Evolutionary conservation across 2,888 invertebrate species (phyloP), one percentile per base, ranked within the genome.

Genomic region (Chalcis sispes): DNA sequence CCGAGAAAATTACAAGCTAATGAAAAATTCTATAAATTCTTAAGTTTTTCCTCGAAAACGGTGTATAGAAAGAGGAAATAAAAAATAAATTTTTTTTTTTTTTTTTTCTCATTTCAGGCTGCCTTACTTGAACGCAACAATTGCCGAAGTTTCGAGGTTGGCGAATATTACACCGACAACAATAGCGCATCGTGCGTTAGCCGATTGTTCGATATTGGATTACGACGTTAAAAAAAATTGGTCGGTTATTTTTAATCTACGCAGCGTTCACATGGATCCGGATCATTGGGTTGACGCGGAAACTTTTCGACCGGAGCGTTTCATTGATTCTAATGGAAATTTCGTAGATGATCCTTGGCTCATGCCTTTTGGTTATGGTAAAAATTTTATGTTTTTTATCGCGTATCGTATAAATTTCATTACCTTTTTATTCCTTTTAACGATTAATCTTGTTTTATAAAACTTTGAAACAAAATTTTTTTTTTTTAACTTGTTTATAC

Each of bases 101-200:
- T n/a, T n/a, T n/a, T 8, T 65, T 48, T 70, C 65, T 67, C 66
- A 89, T 74, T 40, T 76, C 90, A 94, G 94, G 65, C 91, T 96
- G 91, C 95, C 95, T 0, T 95, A 94, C 84, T 92, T 94, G 78
- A 95, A 95, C 84, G 94, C 95, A 0, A 90, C 94, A 13, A 93
- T 94, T 0, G 89, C 93, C 82, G 96, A 96, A 89, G 91, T 94
- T 0, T 89, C 95, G 1, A 90, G 96, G 46, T 92, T 95, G 89
- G 95, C 95, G 85, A 93, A 94, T 91, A 93, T 94, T 0, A 90
- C 94, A 75, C 93, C 94, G 0, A 94, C 95, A 82, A 93, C 94
- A 2, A 66, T 76, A 62, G 95, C 95, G 0, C 95, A 95, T 85
- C 91, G 95, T 40, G 94, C 95, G 0, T 81, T 94, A 15, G 90